phyloP scores from a whole-genome alignment of 2,888 invertebrate genomes.

The Coecobrya sp. region DNA sequence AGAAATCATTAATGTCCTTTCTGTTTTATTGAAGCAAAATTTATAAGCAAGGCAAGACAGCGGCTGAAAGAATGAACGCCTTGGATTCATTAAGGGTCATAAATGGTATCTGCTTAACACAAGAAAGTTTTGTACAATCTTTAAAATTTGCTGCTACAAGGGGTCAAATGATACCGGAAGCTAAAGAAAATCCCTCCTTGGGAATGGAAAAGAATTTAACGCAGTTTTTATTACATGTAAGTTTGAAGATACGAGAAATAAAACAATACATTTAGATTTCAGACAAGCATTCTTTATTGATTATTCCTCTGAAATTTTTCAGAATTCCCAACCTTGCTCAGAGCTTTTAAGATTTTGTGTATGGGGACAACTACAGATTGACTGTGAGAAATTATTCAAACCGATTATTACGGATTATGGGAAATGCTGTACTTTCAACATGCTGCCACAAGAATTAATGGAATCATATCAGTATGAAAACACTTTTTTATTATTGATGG shows the following conservation, averaged over 20 bases:
- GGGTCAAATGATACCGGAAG: slow-evolving; percentile 70
- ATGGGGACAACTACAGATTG: slow-evolving; percentile 90
- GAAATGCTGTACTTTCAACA: slow-evolving; percentile 93
- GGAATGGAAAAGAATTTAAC: slow-evolving; percentile 62
- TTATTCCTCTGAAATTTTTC: no score
- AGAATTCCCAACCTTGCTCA: slow-evolving; percentile 89
- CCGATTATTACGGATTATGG: slow-evolving; percentile 90
- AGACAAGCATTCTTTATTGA: no score
- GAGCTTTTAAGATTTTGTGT: slow-evolving; percentile 92
- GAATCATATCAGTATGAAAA: slow-evolving; percentile 41
- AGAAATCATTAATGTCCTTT: no score
- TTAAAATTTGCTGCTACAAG: slow-evolving; percentile 73
- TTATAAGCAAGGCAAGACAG: slow-evolving; percentile 25
- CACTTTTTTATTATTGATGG: no score
- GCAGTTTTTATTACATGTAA: slow-evolving; percentile 31
- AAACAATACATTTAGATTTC: no score
- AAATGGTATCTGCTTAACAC: slow-evolving; percentile 78
- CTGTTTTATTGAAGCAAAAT: slow-evolving; percentile 24
- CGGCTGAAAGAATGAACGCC: slow-evolving; percentile 2
- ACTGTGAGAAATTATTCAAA: slow-evolving; percentile 92
- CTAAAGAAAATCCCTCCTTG: slow-evolving; percentile 13
- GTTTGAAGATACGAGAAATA: background rate
- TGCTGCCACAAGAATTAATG: slow-evolving; percentile 90
- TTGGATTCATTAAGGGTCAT: slow-evolving; percentile 72
- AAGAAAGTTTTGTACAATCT: slow-evolving; percentile 76